Percentiles rank a stretch among this genome's conserved stretches.
phyloP scores from a whole-genome alignment of 1,140 invertebrate species.

The Eurosta solidaginis region DNA sequence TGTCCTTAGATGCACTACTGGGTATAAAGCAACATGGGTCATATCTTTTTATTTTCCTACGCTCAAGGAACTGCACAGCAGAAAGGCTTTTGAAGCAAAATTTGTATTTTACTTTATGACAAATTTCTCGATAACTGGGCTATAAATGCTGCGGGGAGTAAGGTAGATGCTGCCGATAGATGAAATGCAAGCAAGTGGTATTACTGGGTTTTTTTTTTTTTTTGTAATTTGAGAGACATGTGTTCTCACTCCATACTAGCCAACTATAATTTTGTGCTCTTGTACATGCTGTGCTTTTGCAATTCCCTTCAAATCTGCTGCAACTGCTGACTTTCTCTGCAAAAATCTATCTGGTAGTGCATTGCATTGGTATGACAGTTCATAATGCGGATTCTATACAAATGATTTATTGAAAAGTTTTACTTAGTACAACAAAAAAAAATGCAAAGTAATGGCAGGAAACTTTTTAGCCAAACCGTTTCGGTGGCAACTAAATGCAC shows the following conservation, averaged over 20 bases:
- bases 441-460: slow-evolving; percentile 25
- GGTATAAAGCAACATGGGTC: too few species aligned
- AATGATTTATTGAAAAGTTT: slow-evolving; percentile 31
- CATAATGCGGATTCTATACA: slow-evolving; percentile 24
- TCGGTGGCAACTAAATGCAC: slow-evolving; percentile 11
- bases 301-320: not conserved
- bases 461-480: slow-evolving; percentile 25
- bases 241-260: not conserved
- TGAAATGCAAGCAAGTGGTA: not conserved
- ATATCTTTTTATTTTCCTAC: too few species aligned
- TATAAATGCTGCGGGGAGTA: not conserved
- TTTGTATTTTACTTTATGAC: not conserved
- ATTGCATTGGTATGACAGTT: not conserved
- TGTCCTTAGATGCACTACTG: too few species aligned
- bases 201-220: not conserved
- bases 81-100: not conserved
- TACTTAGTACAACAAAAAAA: not conserved
- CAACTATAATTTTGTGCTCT: not conserved
- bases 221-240: not conserved
- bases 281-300: not conserved
- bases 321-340: not conserved
- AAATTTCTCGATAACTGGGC: not conserved
- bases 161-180: too few species aligned
- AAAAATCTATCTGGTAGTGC: not conserved
- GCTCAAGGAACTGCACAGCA: not conserved